Percentiles rank a stretch among this genome's conserved stretches.
phyloP scores from a whole-genome alignment of 2,113 vertebrate species.

The Rallus limicola region DNA sequence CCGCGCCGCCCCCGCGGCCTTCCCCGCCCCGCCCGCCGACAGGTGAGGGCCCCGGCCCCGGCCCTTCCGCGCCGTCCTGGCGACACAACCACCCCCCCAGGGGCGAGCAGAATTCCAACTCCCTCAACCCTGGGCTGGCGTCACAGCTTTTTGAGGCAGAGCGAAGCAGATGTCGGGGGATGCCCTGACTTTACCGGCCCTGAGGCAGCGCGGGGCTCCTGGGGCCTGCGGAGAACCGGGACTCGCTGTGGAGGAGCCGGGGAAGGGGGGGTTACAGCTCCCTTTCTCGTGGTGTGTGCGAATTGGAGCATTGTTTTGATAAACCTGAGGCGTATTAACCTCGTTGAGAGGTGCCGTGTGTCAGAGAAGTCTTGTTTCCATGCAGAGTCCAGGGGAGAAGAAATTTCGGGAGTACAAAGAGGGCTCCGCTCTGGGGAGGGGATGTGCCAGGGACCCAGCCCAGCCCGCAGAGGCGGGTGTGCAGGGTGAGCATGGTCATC shows the following conservation, averaged over 20 bases:
- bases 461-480: neutral
- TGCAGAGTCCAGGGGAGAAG: neutral
- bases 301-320: neutral
- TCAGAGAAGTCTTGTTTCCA: neutral
- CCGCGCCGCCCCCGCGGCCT: constrained; percentile 22
- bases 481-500: neutral
- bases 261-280: neutral
- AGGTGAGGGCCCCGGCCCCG: neutral
- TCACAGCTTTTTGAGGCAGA: neutral
- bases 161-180: neutral
- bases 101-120: no score
- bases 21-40: neutral
- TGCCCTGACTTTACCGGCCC: neutral
- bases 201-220: neutral
- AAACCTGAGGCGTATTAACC: neutral
- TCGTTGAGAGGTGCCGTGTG: neutral
- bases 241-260: no score
- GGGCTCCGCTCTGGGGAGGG: no score
- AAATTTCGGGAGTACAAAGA: neutral
- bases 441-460: neutral
- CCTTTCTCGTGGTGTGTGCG: neutral
- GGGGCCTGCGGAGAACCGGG: neutral
- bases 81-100: no score
- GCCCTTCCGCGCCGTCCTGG: no score
- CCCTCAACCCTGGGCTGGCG: no score